These are phyloP conservation scores for Hipparchia semele DNA, from an alignment of 2,888 invertebrate genomes.

Conservation along the genomic window DNA sequence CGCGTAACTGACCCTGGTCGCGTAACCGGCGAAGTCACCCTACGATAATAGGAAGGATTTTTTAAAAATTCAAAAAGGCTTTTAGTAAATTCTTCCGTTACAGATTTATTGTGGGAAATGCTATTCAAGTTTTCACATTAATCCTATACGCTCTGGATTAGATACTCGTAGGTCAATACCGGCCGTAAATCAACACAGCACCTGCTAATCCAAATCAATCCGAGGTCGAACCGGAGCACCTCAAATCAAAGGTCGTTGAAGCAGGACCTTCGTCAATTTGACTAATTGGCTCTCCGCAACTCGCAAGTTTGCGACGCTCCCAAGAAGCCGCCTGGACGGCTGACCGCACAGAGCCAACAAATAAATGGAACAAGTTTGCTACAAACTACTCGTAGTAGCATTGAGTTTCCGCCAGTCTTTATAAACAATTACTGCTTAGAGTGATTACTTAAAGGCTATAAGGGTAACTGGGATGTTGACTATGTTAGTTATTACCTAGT, in stretches of 20 bases:
- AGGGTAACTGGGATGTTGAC: background rate
- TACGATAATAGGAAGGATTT: no score
- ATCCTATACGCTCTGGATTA: no score
- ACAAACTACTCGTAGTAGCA: background rate
- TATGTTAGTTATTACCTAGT: background rate
- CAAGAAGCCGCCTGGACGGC: slow-evolving; percentile 26
- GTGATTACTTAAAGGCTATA: background rate
- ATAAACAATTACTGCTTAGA: slow-evolving; percentile 28
- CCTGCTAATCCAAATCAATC: slow-evolving; percentile 20
- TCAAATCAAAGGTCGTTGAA: slow-evolving; percentile 30
- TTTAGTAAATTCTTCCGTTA: background rate
- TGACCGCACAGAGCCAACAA: slow-evolving; percentile 31
- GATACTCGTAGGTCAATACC: no score
- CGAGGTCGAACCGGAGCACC: slow-evolving; percentile 3
- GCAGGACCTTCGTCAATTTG: slow-evolving; percentile 52
- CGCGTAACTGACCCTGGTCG: no score
- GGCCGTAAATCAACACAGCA: slow-evolving; percentile 3
- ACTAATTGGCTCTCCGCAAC: slow-evolving; percentile 55
- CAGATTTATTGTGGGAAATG: background rate
- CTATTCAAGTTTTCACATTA: no score
- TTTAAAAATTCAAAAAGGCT: background rate
- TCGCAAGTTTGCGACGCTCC: slow-evolving; percentile 32
- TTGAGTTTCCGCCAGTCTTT: slow-evolving; percentile 22
- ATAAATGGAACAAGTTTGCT: slow-evolving; percentile 31
- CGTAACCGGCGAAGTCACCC: no score